Evolutionary conservation across 2,888 invertebrate genomes (phyloP).

Genomic region (Amphipoea lucens): DNA sequence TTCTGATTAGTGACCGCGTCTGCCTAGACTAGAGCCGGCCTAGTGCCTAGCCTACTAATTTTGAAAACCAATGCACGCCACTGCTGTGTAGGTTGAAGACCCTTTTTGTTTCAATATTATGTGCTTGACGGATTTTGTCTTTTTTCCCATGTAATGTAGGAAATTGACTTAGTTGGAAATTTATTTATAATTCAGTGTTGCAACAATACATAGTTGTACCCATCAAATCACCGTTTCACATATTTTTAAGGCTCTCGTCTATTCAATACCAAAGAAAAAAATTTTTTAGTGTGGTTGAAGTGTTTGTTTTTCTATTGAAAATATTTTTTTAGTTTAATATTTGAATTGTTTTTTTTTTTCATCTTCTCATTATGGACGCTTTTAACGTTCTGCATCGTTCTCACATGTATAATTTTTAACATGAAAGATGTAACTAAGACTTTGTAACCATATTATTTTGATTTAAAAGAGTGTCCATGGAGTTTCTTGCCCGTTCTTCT

Average conservation of each 20-base stretch:
- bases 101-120: slow-evolving; percentile 16
- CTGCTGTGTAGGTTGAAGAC: background rate
- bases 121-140: background rate
- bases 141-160: background rate
- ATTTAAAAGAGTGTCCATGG: too few species aligned
- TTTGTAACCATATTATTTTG: too few species aligned
- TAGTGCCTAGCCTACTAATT: too few species aligned
- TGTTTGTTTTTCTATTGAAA: background rate
- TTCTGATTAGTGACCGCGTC: too few species aligned
- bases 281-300: background rate
- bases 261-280: background rate
- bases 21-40: too few species aligned
- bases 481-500: too few species aligned
- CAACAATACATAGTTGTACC: background rate
- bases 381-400: too few species aligned
- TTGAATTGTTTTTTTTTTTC: too few species aligned
- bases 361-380: too few species aligned
- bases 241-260: background rate
- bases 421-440: too few species aligned
- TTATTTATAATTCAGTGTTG: background rate
- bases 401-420: too few species aligned
- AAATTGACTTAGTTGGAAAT: background rate
- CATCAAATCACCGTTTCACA: background rate
- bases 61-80: too few species aligned
- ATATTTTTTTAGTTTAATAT: background rate